phyloP scores from a whole-genome alignment of 2,113 vertebrate genomes.

The Illadopsis cleaveri region DNA sequence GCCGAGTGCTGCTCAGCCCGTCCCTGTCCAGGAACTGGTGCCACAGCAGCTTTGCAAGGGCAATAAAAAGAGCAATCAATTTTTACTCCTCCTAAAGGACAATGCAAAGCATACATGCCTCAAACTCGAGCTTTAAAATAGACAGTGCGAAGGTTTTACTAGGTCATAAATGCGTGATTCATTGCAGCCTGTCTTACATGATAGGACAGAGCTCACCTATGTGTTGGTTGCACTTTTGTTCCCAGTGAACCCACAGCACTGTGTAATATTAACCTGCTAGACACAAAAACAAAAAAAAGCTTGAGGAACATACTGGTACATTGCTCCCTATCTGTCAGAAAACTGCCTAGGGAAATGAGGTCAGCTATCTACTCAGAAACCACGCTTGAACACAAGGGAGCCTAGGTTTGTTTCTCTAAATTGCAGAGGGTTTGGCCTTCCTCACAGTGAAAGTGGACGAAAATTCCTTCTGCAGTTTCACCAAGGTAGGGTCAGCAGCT shows the following conservation, averaged over 20 bases:
- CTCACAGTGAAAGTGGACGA: not conserved
- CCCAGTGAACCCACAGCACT: not conserved
- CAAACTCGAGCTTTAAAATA: conserved; percentile 8
- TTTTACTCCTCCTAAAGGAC: conserved; percentile 25
- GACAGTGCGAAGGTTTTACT: not conserved
- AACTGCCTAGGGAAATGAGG: conserved; percentile 1
- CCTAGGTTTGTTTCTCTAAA: not conserved
- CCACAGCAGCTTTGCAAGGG: not conserved
- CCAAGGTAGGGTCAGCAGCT: not conserved
- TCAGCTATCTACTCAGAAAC: not conserved
- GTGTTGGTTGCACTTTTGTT: not conserved
- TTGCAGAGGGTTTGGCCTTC: not conserved
- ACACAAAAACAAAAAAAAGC: not conserved
- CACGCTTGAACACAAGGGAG: not conserved
- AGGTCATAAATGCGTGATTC: not conserved
- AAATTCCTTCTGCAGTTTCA: not conserved
- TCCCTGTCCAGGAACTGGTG: not conserved
- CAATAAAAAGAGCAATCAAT: conserved; percentile 25
- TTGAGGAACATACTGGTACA: not conserved
- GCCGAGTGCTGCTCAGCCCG: not conserved
- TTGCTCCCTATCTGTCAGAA: not conserved
- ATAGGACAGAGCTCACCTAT: not conserved
- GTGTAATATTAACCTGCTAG: not conserved
- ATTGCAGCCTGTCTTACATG: not conserved
- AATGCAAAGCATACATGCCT: not conserved